phyloP scores from a whole-genome alignment of 2,113 vertebrate species.

The Ptilorrhoa leucosticta region DNA sequence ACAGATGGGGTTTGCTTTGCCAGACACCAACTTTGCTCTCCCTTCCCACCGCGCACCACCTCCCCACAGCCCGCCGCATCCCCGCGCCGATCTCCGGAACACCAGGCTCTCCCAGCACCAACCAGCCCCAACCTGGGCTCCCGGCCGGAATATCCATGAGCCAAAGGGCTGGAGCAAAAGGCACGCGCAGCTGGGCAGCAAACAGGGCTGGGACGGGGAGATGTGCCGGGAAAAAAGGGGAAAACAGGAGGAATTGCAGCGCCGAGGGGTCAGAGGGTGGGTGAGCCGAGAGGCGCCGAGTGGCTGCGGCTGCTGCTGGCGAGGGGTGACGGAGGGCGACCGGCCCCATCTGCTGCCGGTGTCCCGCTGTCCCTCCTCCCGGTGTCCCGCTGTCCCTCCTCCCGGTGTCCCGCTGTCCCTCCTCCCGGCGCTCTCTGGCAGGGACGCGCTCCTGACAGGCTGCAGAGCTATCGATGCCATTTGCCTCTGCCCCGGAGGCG shows the following conservation, averaged over 20 bases:
- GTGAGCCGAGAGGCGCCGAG: not conserved
- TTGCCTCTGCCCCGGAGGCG: not conserved
- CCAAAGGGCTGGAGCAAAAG: not conserved
- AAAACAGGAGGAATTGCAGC: accelerated
- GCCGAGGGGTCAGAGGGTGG: not conserved
- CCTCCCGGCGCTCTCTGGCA: not conserved
- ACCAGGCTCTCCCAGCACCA: not conserved
- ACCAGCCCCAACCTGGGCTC: not conserved
- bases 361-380: not conserved
- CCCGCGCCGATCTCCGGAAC: not conserved
- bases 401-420: not conserved
- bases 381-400: not conserved
- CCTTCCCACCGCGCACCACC: not conserved
- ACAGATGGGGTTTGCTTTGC: not conserved
- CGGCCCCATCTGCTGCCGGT: not conserved
- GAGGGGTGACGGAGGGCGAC: not conserved
- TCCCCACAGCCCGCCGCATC: not conserved
- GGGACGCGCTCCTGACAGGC: not conserved
- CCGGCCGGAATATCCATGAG: accelerated
- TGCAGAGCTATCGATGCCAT: not conserved
- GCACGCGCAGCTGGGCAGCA: not conserved
- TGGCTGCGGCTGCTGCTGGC: not conserved
- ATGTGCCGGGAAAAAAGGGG: not conserved
- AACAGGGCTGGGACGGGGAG: not conserved
- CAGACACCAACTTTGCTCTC: not conserved